Base-by-base conservation (phyloP, 2,113 vertebrate genomes). In the Montifringilla adamsi region DNA sequence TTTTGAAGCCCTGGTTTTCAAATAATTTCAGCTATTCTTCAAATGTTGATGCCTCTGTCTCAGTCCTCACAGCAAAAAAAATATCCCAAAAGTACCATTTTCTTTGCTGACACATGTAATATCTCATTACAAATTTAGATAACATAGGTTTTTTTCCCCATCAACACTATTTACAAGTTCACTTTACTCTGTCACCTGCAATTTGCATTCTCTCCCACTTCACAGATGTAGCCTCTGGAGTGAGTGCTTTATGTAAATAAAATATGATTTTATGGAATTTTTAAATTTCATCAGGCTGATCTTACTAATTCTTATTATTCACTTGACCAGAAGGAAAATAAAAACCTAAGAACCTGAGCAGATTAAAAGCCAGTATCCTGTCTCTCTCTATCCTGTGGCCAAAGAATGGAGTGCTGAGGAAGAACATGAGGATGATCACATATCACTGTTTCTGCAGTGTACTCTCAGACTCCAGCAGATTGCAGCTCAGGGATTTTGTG, bases 381-480 rank as follows among this genome's bases (percentile, higher is more conserved):
- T 60, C 23, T 56, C 5, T 60, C 35, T 56, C 7, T n/a, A 10
- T 37, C 30, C 43, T 5, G 1, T 27, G 58, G 31, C 22, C 52
- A 67, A 84, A 87, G 37, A 68, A 49, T 0, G 31, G n/a, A 63
- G 23, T 5, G 2, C n/a, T 72, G 23, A 58, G 37, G n/a, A 89
- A 44, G 5, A 55, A 4, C 1, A 11, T 4, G 6, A 89, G 58
- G n/a, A 66, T 16, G 39, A 64, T 20, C 13, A n/a, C 1, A 0
- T 13, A 24, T 14, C 31, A 23, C 23, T 66, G 56, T 52, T 63
- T 33, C 68, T 80, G 81, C 55, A 76, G 50, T 7, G 11, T 37
- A 5, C 20, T 80, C 35, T 18, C 37, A 49, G 37, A 27, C 22
- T 26, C 47, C 73, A 67, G 5, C 10, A 63, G 19, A 6, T 14